These are phyloP conservation scores for Conopomorpha cramerella DNA, from an alignment of 1,140 invertebrate genomes.

Conservation along the genomic window DNA sequence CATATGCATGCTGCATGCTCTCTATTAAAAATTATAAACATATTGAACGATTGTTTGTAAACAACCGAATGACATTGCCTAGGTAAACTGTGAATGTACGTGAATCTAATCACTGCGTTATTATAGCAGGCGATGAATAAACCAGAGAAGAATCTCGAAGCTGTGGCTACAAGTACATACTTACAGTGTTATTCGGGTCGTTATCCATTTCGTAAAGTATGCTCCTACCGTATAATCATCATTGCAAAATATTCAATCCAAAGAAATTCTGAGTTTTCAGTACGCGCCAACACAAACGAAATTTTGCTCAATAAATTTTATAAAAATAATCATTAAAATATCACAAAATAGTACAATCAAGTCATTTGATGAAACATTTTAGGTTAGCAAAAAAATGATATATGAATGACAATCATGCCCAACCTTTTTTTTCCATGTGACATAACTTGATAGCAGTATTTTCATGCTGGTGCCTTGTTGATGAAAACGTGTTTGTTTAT, in stretches of 20 bases:
- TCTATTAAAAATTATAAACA: too few species aligned
- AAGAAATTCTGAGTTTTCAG: slow-evolving; percentile 20
- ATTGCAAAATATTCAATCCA: slow-evolving; percentile 38
- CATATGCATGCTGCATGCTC: too few species aligned
- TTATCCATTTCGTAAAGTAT: slow-evolving; percentile 42
- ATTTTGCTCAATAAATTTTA: slow-evolving; percentile 48
- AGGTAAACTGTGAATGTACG: too few species aligned
- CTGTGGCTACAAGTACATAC: too few species aligned
- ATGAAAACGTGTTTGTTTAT: slow-evolving; percentile 22
- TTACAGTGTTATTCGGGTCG: slow-evolving; percentile 55
- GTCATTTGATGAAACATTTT: slow-evolving; percentile 61
- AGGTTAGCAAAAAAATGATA: slow-evolving; percentile 60
- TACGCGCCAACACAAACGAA: slow-evolving; percentile 40
- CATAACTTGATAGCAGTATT: slow-evolving; percentile 51
- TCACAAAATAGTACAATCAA: slow-evolving; percentile 49
- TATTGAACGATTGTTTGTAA: too few species aligned
- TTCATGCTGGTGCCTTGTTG: slow-evolving; percentile 46
- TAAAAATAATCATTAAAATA: slow-evolving; percentile 47
- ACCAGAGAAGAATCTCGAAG: too few species aligned
- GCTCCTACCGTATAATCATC: slow-evolving; percentile 42
- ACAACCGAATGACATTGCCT: too few species aligned
- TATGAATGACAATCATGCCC: slow-evolving; percentile 52
- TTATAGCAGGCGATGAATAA: too few species aligned
- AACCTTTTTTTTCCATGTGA: slow-evolving; percentile 58
- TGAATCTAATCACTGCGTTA: too few species aligned